Evolutionary conservation across 2,888 invertebrate genomes (phyloP), one percentile per base, ranked within the genome.

Genomic region (Blastobasis lacticolella): DNA sequence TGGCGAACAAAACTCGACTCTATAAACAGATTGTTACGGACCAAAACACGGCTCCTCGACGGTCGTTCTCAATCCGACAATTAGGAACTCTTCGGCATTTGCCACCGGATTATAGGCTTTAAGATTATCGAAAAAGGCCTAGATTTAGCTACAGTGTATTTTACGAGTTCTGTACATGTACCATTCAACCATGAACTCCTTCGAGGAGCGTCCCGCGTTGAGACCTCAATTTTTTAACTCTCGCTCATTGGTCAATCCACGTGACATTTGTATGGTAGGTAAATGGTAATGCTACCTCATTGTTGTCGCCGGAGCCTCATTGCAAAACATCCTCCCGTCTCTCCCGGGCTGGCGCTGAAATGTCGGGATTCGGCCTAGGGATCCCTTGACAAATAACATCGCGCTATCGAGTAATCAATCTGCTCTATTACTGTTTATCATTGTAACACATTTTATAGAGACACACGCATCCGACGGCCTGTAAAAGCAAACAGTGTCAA

Each of bases 161-260:
- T 64, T 69, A 74, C 70, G 66, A 75, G 73, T 69, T 75, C 73
- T 73, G 78, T 81, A 81, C 82, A 85, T 84, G 79, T 81, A 79
- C 76, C 78, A 80, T 82, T 84, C 85, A 87, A 87, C 86, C 86
- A 85, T 87, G 86, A 87, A 85, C 86, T 84, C 81, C 84, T 85
- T 83, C 71, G 85, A 82, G 80, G 81, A 83, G 73, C 83, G 81
- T 82, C 85, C 82, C 80, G 83, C 82, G 80, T 72, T 73, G 73
- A 85, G 85, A 85, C 87, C 86, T 85, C 84, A 86, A 82, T 85
- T 83, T 85, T 85, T 85, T 79, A 78, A 75, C 83, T 82, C 78
- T 84, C 78, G 78, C 79, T 85, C 84, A 77, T 87, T 86, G 85
- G 83, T 78, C 82, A 85, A 86, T 85, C 79, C 73, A 72, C 74